Evolutionary conservation across 2,888 invertebrate species (phyloP), one percentile per base, ranked within the genome.

Genomic region (Calameuta idolon): DNA sequence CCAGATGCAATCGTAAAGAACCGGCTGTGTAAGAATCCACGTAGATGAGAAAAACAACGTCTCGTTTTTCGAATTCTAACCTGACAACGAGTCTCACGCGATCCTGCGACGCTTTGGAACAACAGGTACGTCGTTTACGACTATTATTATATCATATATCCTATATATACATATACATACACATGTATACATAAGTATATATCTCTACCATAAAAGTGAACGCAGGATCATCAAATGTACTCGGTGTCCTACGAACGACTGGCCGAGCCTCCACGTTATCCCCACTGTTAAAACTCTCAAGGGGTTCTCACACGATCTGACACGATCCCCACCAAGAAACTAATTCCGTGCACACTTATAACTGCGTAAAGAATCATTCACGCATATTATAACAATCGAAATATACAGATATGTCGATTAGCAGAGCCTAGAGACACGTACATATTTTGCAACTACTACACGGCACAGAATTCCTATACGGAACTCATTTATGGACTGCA

Each of bases 211-310:
- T 23, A 81, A 83, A 81, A 83, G 83, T 79, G 81, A 79, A 80
- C 79, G 84, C 81, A 81, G 83, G 82, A 85, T 83, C 76, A 81
- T 78, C 76, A 85, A 84, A 80, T 84, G 81, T 84, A 77, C 83
- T 82, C 84, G 81, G 83, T 81, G 83, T 79, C 81, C 78, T 76
- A 82, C 78, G 77, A 82, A 82, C 84, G 82, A 85, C 83, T 85
- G 85, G 83, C 84, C 87, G 84, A 85, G 86, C 87, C 87, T 86
- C 87, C 86, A 78, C 83, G 79, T 73, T 77, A 82, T 83, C 82
- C 81, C 84, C 86, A 85, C 85, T 81, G 83, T 81, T 78, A 34
- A 76, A 79, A 82, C 80, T 80, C 80, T 81, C 33, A 79, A 81
- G 80, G 79, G 80, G 81, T 77, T 78, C 79, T 77, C 79, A 79